Conservation (phyloP, 2,888 invertebrate genomes). For the Brassicogethes aeneus region DNA sequence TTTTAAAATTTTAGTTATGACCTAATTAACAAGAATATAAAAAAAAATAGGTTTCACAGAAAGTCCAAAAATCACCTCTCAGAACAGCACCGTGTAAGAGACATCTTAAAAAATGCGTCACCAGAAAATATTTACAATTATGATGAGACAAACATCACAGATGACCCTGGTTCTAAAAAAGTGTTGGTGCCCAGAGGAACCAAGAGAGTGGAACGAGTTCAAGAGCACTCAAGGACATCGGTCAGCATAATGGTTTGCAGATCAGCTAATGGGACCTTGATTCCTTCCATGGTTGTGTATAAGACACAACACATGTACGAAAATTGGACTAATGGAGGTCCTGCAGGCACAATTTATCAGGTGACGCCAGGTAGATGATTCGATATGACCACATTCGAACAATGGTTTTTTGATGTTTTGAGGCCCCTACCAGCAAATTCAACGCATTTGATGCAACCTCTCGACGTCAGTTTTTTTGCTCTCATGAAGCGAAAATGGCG, state of each 20-base stretch:
- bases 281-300: too few species aligned
- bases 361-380: too few species aligned
- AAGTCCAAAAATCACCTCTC: too few species aligned
- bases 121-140: too few species aligned
- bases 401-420: not conserved
- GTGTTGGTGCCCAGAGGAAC: slow-evolving; percentile 23
- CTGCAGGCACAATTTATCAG: not conserved
- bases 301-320: slow-evolving; percentile 16
- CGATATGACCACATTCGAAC: too few species aligned
- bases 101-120: too few species aligned
- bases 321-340: slow-evolving; percentile 12
- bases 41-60: too few species aligned
- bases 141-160: slow-evolving; percentile 32
- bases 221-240: slow-evolving; percentile 24
- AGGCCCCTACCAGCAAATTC: slow-evolving; percentile 13
- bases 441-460: slow-evolving; percentile 15
- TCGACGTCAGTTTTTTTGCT: slow-evolving; percentile 13
- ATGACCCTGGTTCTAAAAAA: slow-evolving; percentile 30
- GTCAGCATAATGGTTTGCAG: slow-evolving; percentile 31
- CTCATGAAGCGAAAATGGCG: slow-evolving; percentile 13
- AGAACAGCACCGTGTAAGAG: too few species aligned
- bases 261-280: slow-evolving; percentile 23
- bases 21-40: too few species aligned
- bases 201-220: slow-evolving; percentile 28
- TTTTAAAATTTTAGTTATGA: too few species aligned